Evolutionary conservation across 2,113 vertebrate species (phyloP), one percentile per base, ranked within the genome.

Genomic region (Plectropomus leopardus): DNA sequence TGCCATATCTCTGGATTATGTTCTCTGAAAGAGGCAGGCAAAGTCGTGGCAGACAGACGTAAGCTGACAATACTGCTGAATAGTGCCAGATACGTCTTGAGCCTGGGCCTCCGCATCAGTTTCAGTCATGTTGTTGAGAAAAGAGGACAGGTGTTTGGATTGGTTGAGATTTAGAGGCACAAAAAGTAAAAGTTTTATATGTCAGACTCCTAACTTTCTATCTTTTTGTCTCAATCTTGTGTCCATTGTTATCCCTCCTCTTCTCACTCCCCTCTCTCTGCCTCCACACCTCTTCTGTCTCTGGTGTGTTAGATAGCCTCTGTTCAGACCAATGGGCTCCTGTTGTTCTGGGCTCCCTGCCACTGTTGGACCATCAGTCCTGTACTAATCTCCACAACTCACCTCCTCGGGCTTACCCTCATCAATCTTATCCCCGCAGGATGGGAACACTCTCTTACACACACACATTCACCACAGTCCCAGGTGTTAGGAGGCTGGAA

Each of bases 1-100:
- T 92, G 90, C 97, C 97, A 50, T 99, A 99, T 51, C 96, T 97
- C 77, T 96, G 95, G 74, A 88, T 53, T 24, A 99, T 93, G 82
- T 94, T 97, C 90, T 95, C 98, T 99, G 94, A 78, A 73, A 86
- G 90, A 68, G 17, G 58, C 42, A 72, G 84, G 24, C 3, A 42
- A 77, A 76, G 80, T 34, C 19, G 42, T 0, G 19, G 55, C 54
- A 63, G 67, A 78, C 47, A 69, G 66, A 88, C 78, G 84, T 86
- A 68, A 87, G 70, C 60, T 51, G 78, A 70, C 73, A 71, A 47
- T 58, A 44, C 45, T 2, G 34, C 45, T 19, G n/a, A 55, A 54
- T 0, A 11, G 17, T 2, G 40, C 34, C 54, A 76, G 67, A 40
- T 53, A 75, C 57, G 53, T 85, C 19, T 70, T 10, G 23, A 75